phyloP scores from a whole-genome alignment of 1,140 invertebrate genomes.

The Megathymus violae region DNA sequence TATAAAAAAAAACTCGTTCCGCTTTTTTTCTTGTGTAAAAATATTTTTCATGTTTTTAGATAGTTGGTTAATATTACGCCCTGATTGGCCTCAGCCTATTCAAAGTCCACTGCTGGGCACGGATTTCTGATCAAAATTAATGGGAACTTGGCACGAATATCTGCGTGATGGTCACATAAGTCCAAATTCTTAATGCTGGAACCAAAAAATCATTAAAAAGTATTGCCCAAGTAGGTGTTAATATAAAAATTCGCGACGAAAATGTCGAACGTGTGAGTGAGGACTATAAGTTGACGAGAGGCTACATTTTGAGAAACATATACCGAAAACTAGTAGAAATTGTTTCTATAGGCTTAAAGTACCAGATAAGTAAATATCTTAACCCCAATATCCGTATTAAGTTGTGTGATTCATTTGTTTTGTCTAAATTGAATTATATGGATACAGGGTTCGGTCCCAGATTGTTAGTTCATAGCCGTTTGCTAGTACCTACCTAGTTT shows the following conservation, averaged over 20 bases:
- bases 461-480: constrained; percentile 6
- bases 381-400: constrained; percentile 9
- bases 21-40: too few relatives aligned
- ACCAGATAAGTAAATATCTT: constrained; percentile 27
- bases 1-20: too few relatives aligned
- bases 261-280: constrained; percentile 21
- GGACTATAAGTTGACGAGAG: constrained; percentile 35
- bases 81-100: too few relatives aligned
- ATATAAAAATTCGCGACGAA: neutral
- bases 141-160: too few relatives aligned
- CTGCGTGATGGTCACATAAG: too few relatives aligned
- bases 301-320: constrained; percentile 29
- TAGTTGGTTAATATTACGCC: too few relatives aligned
- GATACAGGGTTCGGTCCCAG: constrained; percentile 35
- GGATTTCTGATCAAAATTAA: too few relatives aligned
- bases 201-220: too few relatives aligned
- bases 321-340: constrained; percentile 26
- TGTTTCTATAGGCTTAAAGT: constrained; percentile 40
- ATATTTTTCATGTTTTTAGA: too few relatives aligned
- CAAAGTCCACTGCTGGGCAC: too few relatives aligned
- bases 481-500: too few relatives aligned
- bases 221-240: neutral
- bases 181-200: too few relatives aligned
- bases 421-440: constrained; percentile 36
- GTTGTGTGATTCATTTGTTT: constrained; percentile 29